A percentile compares a stretch with the other conserved stretches of the same genome.
phyloP scores from a whole-genome alignment of 2,888 invertebrate genomes.

The Koerneria pararmatus region DNA sequence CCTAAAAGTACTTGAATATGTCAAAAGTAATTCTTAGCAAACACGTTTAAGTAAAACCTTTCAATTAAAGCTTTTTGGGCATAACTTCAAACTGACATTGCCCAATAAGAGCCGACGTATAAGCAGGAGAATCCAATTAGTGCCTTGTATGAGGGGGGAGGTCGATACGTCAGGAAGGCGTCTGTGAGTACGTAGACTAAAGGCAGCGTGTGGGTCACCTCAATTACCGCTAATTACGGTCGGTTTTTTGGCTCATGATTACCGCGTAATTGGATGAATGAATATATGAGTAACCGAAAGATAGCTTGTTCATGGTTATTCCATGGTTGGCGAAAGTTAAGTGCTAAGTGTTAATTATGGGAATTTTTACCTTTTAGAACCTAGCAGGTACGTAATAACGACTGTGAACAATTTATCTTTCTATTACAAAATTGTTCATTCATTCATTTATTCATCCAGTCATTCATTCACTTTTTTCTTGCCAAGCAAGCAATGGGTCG shows the following conservation, averaged over 20 bases:
- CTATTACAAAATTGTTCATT: not conserved
- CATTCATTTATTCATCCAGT: not conserved
- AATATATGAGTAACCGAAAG: not conserved
- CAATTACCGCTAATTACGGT: not conserved
- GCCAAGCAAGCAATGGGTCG: no score
- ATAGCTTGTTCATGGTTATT: no score
- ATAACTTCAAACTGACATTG: conserved; percentile 1
- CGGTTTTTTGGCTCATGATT: not conserved
- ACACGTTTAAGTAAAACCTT: not conserved
- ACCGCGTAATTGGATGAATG: not conserved
- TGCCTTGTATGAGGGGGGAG: no score
- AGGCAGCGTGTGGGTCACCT: conserved; percentile 62
- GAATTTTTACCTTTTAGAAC: no score
- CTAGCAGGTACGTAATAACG: not conserved
- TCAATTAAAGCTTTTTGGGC: not conserved
- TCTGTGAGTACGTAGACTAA: conserved; percentile 61
- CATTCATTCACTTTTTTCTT: not conserved
- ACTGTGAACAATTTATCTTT: not conserved
- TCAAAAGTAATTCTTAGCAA: no score
- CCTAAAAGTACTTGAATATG: not conserved
- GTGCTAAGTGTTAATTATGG: no score
- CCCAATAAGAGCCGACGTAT: conserved; percentile 10
- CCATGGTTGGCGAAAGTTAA: no score
- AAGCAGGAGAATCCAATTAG: not conserved
- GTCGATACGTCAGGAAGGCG: conserved; percentile 49